Conservation (phyloP, 2,113 vertebrate genomes). For the Hylia prasina region DNA sequence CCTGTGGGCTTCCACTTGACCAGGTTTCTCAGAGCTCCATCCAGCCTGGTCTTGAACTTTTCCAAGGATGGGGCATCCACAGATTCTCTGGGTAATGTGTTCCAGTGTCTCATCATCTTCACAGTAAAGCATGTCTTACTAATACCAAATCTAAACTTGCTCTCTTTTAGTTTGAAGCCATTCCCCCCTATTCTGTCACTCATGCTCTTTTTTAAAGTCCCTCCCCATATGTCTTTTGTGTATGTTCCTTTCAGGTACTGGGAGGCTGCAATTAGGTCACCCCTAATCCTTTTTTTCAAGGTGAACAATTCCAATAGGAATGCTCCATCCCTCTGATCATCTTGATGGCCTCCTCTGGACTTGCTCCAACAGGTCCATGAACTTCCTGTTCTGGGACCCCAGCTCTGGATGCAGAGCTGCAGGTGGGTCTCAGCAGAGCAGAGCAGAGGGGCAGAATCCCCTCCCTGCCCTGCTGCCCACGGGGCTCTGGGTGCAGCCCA, state of each 20-base stretch:
- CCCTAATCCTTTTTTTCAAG: not conserved
- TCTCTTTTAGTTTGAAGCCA: not conserved
- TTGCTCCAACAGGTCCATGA: fast-evolving
- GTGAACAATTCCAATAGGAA: not conserved
- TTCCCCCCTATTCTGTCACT: not conserved
- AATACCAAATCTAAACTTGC: not conserved
- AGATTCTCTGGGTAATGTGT: not conserved
- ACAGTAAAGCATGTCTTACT: not conserved
- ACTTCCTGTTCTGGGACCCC: not conserved
- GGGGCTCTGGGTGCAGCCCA: not conserved
- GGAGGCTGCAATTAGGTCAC: not conserved
- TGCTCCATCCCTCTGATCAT: not conserved
- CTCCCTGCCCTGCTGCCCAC: not conserved
- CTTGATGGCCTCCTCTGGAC: not conserved
- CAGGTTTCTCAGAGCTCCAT: not conserved
- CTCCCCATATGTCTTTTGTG: not conserved
- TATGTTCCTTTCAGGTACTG: not conserved
- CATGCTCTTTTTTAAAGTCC: not conserved
- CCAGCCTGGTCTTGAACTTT: not conserved
- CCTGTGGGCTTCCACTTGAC: not conserved
- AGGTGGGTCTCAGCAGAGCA: not conserved
- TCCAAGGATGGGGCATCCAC: not conserved
- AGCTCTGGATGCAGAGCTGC: not conserved
- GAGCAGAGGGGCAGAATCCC: not conserved
- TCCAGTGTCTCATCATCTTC: fast-evolving